Evolutionary conservation across 2,113 vertebrate genomes (phyloP).

Genomic region (Callaeas wilsoni): DNA sequence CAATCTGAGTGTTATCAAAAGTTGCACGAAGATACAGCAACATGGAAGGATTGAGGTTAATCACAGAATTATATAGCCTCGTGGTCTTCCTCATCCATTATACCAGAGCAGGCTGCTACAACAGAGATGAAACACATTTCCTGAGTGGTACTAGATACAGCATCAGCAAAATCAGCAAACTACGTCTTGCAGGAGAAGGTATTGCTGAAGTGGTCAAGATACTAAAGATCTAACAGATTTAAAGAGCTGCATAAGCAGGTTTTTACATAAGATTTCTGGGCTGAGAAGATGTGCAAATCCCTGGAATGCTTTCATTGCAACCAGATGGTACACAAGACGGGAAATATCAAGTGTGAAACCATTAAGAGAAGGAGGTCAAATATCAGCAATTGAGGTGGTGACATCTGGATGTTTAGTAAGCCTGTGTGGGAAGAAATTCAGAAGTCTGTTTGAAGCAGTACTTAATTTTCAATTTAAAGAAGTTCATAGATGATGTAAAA

Average conservation of each 20-base stretch:
- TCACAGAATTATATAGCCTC: background rate
- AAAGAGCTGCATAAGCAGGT: background rate
- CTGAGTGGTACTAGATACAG: background rate
- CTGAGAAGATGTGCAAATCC: background rate
- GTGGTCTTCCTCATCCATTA: background rate
- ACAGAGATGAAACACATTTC: background rate
- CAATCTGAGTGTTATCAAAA: background rate
- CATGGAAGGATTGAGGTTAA: background rate
- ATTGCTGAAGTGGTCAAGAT: background rate
- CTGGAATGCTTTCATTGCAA: conserved; percentile 23
- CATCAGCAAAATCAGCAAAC: background rate
- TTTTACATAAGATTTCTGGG: background rate
- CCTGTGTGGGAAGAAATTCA: background rate
- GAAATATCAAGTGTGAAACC: background rate
- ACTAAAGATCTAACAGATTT: background rate
- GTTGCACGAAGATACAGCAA: background rate
- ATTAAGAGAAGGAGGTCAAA: background rate
- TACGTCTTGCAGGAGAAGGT: background rate
- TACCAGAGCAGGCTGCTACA: background rate
- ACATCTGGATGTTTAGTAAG: background rate
- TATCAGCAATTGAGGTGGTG: background rate
- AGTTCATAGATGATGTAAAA: background rate
- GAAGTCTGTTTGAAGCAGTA: background rate
- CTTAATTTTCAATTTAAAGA: background rate
- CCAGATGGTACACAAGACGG: background rate